Evolutionary conservation across 2,797 vertebrate species (phyloP).

Genomic region (Poecilia gillii): DNA sequence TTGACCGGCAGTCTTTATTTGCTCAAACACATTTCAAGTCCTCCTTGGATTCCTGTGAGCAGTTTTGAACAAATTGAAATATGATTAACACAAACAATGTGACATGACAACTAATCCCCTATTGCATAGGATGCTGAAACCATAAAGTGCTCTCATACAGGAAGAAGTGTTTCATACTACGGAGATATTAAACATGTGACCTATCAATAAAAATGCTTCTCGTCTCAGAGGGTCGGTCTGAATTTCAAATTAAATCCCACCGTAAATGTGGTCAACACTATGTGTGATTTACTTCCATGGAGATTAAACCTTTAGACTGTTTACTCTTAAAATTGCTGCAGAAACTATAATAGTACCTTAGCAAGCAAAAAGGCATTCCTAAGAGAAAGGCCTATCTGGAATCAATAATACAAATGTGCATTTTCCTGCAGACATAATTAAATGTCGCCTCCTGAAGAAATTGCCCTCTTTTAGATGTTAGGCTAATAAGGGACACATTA

Average conservation of each 20-base stretch:
- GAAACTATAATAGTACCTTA: conserved; percentile 15
- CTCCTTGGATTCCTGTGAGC: conserved; percentile 25
- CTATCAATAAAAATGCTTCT: conserved; percentile 26
- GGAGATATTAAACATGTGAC: conserved; percentile 42
- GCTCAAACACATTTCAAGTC: conserved; percentile 26
- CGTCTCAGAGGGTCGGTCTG: conserved; percentile 22
- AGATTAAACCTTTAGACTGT: conserved; percentile 13
- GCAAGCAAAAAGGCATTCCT: conserved; percentile 9
- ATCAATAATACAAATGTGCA: conserved; percentile 65
- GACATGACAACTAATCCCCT: conserved; percentile 43
- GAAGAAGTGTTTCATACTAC: conserved; percentile 1
- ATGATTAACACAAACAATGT: conserved; percentile 56
- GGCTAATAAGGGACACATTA: conserved; percentile 69
- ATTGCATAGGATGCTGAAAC: conserved; percentile 46
- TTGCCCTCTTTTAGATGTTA: conserved; percentile 66
- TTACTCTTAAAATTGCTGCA: conserved; percentile 20
- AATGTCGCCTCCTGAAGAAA: conserved; percentile 67
- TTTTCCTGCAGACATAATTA: conserved; percentile 72
- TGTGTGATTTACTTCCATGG: conserved; percentile 34
- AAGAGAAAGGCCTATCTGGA: conserved; percentile 46
- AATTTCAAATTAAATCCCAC: conserved; percentile 43
- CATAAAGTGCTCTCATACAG: conserved; percentile 37
- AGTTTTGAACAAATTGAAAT: conserved; percentile 24
- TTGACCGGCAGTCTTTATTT: conserved; percentile 12
- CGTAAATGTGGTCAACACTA: conserved; percentile 39